These are phyloP conservation scores for Albula goreensis DNA, from an alignment of 2,113 vertebrate genomes.

Conservation along the genomic window DNA sequence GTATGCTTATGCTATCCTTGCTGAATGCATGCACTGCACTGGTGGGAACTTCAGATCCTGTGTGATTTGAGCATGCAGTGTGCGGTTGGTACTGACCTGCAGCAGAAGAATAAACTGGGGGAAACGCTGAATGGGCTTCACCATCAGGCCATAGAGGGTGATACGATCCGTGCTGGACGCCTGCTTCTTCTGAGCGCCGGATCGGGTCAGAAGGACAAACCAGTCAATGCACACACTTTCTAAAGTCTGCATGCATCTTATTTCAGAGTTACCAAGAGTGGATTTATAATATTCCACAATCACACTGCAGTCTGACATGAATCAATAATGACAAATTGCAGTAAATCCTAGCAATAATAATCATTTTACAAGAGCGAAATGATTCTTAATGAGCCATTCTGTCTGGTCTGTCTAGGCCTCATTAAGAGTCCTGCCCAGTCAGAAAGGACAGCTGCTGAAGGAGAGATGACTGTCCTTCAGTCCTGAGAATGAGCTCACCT, in stretches of 20 bases:
- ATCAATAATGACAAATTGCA: no score
- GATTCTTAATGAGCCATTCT: no score
- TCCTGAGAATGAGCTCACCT: constrained; percentile 68
- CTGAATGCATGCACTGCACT: not conserved
- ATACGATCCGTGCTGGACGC: constrained; percentile 86
- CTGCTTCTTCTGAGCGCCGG: constrained; percentile 80
- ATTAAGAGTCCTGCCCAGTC: not conserved
- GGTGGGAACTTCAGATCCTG: not conserved
- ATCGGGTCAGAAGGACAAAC: not conserved
- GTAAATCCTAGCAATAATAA: no score
- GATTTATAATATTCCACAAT: no score
- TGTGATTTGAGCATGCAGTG: not conserved
- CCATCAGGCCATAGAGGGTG: constrained; percentile 93
- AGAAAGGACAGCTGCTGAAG: not conserved
- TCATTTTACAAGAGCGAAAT: no score
- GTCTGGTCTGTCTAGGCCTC: not conserved
- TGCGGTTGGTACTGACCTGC: constrained; percentile 74
- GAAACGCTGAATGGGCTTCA: constrained; percentile 95
- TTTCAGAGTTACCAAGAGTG: no score
- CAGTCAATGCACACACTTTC: not conserved
- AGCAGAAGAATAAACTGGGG: constrained; percentile 95
- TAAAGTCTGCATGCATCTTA: no score
- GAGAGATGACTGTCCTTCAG: not conserved
- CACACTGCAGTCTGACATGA: no score
- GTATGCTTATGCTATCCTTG: no score